Evolutionary conservation across 2,797 vertebrate species (phyloP), one percentile per base, ranked within the genome.

Genomic region (Cyprinella venusta): DNA sequence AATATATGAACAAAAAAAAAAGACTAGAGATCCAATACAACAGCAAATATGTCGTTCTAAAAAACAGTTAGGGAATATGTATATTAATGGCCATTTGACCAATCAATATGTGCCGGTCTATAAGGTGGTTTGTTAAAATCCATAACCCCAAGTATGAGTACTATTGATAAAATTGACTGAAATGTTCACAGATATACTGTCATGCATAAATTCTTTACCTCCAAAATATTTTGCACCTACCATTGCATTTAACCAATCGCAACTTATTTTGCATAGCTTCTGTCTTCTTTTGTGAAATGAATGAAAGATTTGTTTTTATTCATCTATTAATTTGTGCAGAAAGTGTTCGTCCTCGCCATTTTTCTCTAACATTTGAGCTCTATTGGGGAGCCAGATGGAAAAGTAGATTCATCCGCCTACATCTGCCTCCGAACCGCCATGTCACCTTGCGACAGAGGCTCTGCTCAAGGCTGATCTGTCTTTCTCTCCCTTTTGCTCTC

Each of bases 391-490:
- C 21, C 42, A 82, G 87, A 76, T 69, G 40, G 83, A 80, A 83
- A 36, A 80, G 63, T 69, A 84, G 82, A 85, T 85, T 81, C 83
- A 79, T 65, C 81, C 78, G 71, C 83, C 85, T 67, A 84, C 85
- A 88, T 81, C 69, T 85, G 82, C 71, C 79, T 80, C 72, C 70
- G 70, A 86, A 76, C 76, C 45, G 52, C 59, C 64, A 54, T 82
- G 61, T 88, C 85, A 86, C 86, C 85, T 85, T 85, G 75, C 65
- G 68, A 89, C 71, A 79, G 81, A 79, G 52, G 54, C 69, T 68
- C 75, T 82, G 50, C 65, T 85, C 56, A 77, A 84, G 81, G 76
- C 79, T 56, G 52, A 33, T 26, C 67, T 24, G 56, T 26, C 67
- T 24, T 40, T 19, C 59, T 33, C 52, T 79, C 48, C 38, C 61